Evolutionary conservation across 2,113 vertebrate species (phyloP).

Genomic region (Actenoides hombroni): DNA sequence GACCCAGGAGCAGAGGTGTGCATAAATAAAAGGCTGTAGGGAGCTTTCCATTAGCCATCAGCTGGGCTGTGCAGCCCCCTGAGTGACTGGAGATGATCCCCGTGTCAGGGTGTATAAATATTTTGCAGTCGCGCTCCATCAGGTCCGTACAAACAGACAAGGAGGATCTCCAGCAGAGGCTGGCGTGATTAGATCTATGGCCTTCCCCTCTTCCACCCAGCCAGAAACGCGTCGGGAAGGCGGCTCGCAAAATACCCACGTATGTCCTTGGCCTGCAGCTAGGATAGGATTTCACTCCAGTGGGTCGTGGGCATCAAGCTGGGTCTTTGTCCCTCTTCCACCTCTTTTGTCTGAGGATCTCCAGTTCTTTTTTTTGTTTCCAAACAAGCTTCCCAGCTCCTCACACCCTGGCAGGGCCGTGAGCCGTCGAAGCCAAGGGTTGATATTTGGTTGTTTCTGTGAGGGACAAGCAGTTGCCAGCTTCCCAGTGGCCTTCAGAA

Average conservation of each 20-base stretch:
- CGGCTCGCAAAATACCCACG: not conserved
- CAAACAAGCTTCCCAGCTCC: not conserved
- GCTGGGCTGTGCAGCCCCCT: constrained; percentile 17
- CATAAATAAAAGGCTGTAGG: not conserved
- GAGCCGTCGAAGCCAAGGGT: not conserved
- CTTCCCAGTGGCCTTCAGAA: not conserved
- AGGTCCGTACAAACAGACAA: constrained; percentile 46
- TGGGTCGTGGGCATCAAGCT: not conserved
- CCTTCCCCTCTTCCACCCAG: not conserved
- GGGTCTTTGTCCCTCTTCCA: not conserved
- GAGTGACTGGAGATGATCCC: not conserved
- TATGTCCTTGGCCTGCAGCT: not conserved
- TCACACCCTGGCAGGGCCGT: not conserved
- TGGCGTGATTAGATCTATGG: not conserved
- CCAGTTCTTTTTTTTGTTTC: not conserved
- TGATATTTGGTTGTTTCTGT: not conserved
- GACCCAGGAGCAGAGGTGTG: not conserved
- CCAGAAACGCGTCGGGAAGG: not conserved
- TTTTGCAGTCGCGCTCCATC: constrained; percentile 33
- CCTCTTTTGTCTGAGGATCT: not conserved
- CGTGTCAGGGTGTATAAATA: constrained; percentile 20
- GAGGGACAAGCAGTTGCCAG: not conserved
- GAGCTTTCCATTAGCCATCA: constrained; percentile 3
- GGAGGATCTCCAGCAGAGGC: constrained; percentile 21
- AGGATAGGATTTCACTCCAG: not conserved